Evolutionary conservation across 1,140 invertebrate genomes (phyloP).

Genomic region (Cryptotermes secundus): DNA sequence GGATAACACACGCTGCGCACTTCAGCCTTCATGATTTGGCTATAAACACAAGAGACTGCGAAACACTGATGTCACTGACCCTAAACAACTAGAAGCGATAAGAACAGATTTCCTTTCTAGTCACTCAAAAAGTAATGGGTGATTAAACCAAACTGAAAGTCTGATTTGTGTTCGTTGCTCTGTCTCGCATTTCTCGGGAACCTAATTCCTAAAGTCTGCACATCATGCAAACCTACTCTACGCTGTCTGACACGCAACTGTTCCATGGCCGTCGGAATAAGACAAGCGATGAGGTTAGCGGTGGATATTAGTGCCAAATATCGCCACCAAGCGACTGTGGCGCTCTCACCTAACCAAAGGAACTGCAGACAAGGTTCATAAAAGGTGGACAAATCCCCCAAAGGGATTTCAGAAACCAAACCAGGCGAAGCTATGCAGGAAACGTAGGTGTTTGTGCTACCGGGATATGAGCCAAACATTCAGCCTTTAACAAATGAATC

Average conservation of each 20-base stretch:
- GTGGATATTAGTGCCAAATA: neutral
- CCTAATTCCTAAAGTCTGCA: neutral
- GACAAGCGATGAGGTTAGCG: neutral
- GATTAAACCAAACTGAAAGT: too few relatives aligned
- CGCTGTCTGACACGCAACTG: neutral
- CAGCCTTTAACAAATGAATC: too few relatives aligned
- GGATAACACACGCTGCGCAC: constrained; percentile 3
- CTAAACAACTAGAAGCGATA: neutral
- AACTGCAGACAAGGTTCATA: too few relatives aligned
- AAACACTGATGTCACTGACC: neutral
- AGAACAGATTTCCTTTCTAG: neutral
- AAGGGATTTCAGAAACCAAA: too few relatives aligned
- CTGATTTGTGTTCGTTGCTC: too few relatives aligned
- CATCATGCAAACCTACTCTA: neutral
- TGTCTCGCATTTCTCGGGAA: neutral
- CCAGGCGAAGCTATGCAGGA: too few relatives aligned
- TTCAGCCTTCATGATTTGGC: constrained; percentile 12
- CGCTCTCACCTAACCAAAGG: neutral
- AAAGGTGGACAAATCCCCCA: too few relatives aligned
- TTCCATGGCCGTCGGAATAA: neutral
- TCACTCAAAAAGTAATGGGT: neutral
- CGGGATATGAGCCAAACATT: too few relatives aligned
- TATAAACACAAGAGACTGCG: neutral
- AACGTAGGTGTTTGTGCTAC: too few relatives aligned
- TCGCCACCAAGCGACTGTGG: neutral